These are phyloP conservation scores for Xiphydria camelus DNA, from an alignment of 2,888 invertebrate species.

Conservation along the genomic window DNA sequence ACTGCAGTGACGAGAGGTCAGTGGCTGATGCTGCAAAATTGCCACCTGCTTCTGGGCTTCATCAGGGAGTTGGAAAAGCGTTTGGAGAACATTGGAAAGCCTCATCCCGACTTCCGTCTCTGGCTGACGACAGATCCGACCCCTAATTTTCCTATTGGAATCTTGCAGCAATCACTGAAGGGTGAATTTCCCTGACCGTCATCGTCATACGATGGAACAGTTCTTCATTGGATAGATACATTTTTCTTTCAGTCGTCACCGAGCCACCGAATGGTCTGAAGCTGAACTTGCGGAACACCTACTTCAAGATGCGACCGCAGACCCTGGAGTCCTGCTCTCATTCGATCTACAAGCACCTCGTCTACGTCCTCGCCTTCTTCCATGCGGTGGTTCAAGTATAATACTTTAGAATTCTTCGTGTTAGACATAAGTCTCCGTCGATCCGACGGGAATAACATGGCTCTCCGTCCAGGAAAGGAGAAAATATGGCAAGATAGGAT, in stretches of 20 bases:
- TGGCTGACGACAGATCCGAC: conserved; percentile 94
- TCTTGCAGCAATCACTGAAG: conserved; percentile 83
- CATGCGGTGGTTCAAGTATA: conserved; percentile 88
- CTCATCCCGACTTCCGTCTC: conserved; percentile 88
- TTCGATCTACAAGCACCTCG: conserved; percentile 75
- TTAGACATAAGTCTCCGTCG: conserved; percentile 2
- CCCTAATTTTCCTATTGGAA: conserved; percentile 84
- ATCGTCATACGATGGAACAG: no score
- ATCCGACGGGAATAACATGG: not conserved
- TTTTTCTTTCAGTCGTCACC: conserved; percentile 73
- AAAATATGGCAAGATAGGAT: conserved; percentile 92
- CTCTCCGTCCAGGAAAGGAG: conserved; percentile 72
- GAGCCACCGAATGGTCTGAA: conserved; percentile 92
- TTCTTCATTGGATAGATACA: no score
- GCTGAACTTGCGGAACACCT: conserved; percentile 85
- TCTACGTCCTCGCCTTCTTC: conserved; percentile 90
- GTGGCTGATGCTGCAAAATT: conserved; percentile 93
- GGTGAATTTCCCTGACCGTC: no score
- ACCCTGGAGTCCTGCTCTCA: conserved; percentile 76
- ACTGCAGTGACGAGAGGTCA: conserved; percentile 75
- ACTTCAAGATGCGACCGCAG: conserved; percentile 79
- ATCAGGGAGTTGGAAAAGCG: conserved; percentile 80
- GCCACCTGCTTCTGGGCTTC: conserved; percentile 82
- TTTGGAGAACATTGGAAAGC: conserved; percentile 76
- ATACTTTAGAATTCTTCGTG: conserved; percentile 1